These are phyloP conservation scores for Dinothrombium tinctorium DNA, from an alignment of 1,140 invertebrate species.

Conservation along the genomic window DNA sequence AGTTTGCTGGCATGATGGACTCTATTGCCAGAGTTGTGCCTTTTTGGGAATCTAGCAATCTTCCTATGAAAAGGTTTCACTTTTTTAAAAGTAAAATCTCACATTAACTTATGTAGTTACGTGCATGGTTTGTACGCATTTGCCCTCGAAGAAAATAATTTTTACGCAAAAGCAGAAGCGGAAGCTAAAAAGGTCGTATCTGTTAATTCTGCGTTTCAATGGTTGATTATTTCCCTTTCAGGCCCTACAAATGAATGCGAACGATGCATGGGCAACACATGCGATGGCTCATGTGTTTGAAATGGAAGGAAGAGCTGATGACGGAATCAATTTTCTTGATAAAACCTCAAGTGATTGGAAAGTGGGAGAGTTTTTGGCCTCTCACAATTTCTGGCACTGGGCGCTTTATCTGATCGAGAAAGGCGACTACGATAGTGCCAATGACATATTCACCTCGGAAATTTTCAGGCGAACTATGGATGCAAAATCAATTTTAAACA, in stretches of 20 bases:
- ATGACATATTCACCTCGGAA: slow-evolving; percentile 25
- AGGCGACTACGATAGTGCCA: slow-evolving; percentile 22
- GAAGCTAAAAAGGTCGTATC: slow-evolving; percentile 21
- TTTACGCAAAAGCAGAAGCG: slow-evolving; percentile 26
- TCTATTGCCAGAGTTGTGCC: slow-evolving; percentile 26
- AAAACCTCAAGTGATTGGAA: slow-evolving; percentile 27
- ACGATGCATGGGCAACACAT: slow-evolving; percentile 32
- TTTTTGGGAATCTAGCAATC: slow-evolving; percentile 21
- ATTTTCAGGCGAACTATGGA: too few species aligned
- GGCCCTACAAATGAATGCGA: slow-evolving; percentile 23
- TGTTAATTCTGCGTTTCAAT: not conserved
- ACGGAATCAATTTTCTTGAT: slow-evolving; percentile 27
- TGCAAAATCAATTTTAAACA: too few species aligned
- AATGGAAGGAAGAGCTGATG: slow-evolving; percentile 25
- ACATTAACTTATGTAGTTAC: slow-evolving; percentile 19
- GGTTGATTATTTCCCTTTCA: not conserved
- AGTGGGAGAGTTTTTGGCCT: slow-evolving; percentile 28
- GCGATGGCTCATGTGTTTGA: slow-evolving; percentile 30
- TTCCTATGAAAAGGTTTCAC: slow-evolving; percentile 25
- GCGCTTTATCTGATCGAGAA: slow-evolving; percentile 29
- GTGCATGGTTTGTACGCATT: slow-evolving; percentile 32
- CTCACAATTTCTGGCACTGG: slow-evolving; percentile 33
- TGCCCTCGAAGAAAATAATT: slow-evolving; percentile 28
- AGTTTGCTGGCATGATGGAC: slow-evolving; percentile 23
- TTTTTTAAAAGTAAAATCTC: not conserved